phyloP scores from a whole-genome alignment of 2,888 invertebrate genomes.

The Rhagium mordax region DNA sequence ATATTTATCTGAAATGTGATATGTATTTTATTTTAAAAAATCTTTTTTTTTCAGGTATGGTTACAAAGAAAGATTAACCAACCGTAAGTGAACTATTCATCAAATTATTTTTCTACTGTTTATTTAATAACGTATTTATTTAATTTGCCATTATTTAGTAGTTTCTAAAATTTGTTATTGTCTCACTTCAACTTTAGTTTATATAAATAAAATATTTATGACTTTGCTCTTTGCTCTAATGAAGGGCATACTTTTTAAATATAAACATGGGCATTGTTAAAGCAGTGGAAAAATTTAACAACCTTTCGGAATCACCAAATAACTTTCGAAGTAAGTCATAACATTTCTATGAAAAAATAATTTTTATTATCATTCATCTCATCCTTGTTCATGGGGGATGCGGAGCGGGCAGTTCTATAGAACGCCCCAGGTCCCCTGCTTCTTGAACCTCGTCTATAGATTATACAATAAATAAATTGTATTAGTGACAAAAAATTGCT shows the following conservation, averaged over 20 bases:
- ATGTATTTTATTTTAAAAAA: too few species aligned
- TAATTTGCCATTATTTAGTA: background rate
- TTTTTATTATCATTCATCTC: too few species aligned
- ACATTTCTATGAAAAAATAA: too few species aligned
- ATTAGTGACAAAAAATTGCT: too few species aligned
- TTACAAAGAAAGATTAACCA: background rate
- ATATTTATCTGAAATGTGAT: too few species aligned
- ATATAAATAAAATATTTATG: slow-evolving; percentile 7
- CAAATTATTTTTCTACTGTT: too few species aligned
- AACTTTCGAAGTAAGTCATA: background rate
- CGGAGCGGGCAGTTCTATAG: too few species aligned
- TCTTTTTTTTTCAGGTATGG: background rate
- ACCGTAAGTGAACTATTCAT: background rate
- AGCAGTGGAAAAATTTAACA: background rate
- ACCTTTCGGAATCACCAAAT: background rate
- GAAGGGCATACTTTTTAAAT: slow-evolving; percentile 12
- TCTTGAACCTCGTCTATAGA: too few species aligned
- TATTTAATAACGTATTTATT: background rate
- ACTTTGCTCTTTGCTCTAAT: slow-evolving; percentile 8
- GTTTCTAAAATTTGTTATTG: background rate
- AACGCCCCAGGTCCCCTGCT: too few species aligned
- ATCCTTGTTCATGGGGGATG: too few species aligned
- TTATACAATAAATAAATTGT: too few species aligned
- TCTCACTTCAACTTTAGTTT: slow-evolving; percentile 1
- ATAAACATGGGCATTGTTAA: slow-evolving; percentile 16